Conservation (phyloP, 1,140 invertebrate genomes). For the Drosophila pseudoananassae region DNA sequence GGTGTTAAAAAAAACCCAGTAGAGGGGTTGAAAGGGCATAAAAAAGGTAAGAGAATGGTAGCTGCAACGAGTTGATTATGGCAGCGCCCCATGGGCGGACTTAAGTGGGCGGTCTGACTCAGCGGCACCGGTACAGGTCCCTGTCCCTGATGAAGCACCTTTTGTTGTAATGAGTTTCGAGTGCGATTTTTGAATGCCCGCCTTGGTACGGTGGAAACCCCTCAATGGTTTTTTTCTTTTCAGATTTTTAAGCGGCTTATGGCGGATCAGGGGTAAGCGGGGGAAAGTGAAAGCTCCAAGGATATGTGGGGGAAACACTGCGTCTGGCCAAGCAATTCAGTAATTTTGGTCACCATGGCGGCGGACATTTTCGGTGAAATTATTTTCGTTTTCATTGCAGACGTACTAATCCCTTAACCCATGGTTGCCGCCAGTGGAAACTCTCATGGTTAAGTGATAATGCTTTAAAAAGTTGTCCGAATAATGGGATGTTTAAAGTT, state of each 20-base stretch:
- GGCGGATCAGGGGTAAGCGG: conserved; percentile 8
- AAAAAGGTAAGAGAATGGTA: conserved; percentile 11
- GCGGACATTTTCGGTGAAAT: conserved; percentile 39
- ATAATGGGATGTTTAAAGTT: conserved; percentile 15
- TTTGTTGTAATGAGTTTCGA: conserved; percentile 81
- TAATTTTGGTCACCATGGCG: conserved; percentile 50
- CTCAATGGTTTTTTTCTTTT: conserved; percentile 21
- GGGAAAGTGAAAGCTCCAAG: conserved; percentile 1
- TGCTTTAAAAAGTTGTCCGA: background rate
- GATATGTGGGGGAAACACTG: conserved; percentile 2
- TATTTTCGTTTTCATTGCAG: conserved; percentile 55
- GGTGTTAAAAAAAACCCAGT: conserved; percentile 49
- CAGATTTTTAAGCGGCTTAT: conserved; percentile 69
- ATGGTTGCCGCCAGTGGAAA: background rate
- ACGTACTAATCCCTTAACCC: conserved; percentile 32
- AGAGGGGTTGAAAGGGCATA: background rate
- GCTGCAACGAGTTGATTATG: conserved; percentile 67
- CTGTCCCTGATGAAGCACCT: conserved; percentile 71
- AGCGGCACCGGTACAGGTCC: conserved; percentile 9
- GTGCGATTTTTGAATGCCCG: conserved; percentile 68
- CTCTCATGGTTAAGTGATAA: background rate
- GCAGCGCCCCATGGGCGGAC: conserved; percentile 52
- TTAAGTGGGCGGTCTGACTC: conserved; percentile 63
- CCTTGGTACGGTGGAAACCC: conserved; percentile 9
- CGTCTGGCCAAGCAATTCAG: conserved; percentile 28